phyloP scores from a whole-genome alignment of 2,888 invertebrate genomes.

The Aphodius granarius region DNA sequence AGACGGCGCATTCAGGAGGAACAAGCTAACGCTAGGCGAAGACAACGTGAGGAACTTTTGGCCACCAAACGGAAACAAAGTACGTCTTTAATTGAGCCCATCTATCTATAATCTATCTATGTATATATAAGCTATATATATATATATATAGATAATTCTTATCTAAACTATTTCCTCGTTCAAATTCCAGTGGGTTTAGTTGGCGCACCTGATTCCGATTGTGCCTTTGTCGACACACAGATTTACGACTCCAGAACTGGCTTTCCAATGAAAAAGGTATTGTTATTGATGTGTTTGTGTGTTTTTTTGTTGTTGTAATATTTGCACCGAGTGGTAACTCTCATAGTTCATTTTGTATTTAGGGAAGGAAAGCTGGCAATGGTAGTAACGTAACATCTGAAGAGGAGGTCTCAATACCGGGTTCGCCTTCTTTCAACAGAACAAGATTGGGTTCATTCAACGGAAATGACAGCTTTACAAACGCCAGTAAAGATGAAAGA shows the following conservation, averaged over 20 bases:
- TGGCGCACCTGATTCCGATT: constrained; percentile 73
- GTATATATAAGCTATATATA: too few species aligned
- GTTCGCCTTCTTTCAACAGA: constrained; percentile 69
- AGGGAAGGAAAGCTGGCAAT: constrained; percentile 50
- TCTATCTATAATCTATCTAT: too few species aligned
- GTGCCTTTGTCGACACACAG: constrained; percentile 75
- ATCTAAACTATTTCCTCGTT: constrained; percentile 9
- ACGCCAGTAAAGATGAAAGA: constrained; percentile 54
- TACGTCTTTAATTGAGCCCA: constrained; percentile 52
- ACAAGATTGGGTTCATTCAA: constrained; percentile 70
- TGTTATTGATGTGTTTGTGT: not conserved
- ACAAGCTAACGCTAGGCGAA: constrained; percentile 77
- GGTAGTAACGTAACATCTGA: constrained; percentile 62
- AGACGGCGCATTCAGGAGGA: constrained; percentile 81
- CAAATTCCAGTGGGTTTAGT: constrained; percentile 61
- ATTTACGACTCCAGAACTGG: constrained; percentile 73
- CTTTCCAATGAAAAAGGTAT: constrained; percentile 56
- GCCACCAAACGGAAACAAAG: constrained; percentile 64
- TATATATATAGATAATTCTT: not conserved
- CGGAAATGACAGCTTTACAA: constrained; percentile 44
- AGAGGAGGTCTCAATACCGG: constrained; percentile 62
- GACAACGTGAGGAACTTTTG: constrained; percentile 73
- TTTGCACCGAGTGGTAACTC: too few species aligned
- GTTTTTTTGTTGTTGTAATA: too few species aligned
- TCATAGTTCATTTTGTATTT: constrained; percentile 19